A percentile compares a stretch with the other conserved stretches of the same genome.
Conservation (phyloP, 2,888 invertebrate species). For the Brenthis ino region DNA sequence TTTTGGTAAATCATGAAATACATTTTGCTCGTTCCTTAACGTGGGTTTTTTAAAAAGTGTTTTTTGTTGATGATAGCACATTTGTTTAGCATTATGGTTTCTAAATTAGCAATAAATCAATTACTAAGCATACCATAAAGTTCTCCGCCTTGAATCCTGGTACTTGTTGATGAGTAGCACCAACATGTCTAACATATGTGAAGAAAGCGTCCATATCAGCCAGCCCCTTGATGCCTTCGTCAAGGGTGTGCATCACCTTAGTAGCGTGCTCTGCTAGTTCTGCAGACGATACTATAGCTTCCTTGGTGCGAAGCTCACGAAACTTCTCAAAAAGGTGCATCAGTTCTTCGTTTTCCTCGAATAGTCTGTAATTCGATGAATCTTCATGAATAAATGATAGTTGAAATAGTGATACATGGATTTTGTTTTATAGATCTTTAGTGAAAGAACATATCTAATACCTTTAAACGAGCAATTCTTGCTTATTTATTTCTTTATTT, state of each 20-base stretch:
- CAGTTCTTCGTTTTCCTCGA: conserved; percentile 91
- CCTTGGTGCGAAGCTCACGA: conserved; percentile 87
- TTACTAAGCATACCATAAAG: conserved; percentile 87
- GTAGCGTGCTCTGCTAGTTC: conserved; percentile 93
- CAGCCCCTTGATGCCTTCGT: conserved; percentile 92
- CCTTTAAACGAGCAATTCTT: too few species aligned
- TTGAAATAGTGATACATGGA: too few species aligned
- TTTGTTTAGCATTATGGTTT: too few species aligned
- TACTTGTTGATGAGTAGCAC: conserved; percentile 90
- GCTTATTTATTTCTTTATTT: too few species aligned
- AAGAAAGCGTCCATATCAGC: conserved; percentile 92
- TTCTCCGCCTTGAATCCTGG: conserved; percentile 91
- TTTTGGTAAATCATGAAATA: too few species aligned
- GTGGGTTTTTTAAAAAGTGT: too few species aligned
- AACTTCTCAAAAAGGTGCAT: conserved; percentile 90
- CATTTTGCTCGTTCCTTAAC: too few species aligned
- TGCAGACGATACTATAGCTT: conserved; percentile 88
- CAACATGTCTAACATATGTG: conserved; percentile 89
- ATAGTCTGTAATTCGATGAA: conserved; percentile 83
- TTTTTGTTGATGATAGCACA: too few species aligned
- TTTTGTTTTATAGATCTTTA: too few species aligned
- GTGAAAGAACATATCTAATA: too few species aligned
- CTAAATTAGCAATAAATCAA: too few species aligned
- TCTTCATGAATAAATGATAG: too few species aligned
- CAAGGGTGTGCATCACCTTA: conserved; percentile 93